Base-by-base conservation (phyloP, 2,113 vertebrate genomes). In the Bombycilla garrulus region DNA sequence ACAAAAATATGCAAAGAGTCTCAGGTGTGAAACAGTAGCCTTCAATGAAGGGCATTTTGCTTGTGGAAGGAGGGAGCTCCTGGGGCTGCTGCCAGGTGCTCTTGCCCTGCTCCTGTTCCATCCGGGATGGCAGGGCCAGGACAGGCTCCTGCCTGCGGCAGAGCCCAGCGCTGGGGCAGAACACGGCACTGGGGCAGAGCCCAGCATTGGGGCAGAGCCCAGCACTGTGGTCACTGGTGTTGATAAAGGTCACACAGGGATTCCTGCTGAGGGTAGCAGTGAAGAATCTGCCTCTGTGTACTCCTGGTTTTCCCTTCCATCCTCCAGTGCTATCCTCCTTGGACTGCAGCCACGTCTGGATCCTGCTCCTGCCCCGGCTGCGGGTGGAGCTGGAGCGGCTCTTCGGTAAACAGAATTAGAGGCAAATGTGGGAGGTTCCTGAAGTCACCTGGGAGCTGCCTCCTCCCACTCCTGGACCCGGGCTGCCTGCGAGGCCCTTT, bases 341-440 rank as follows among this genome's bases (percentile, higher is more conserved):
- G 0, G 25, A 1, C 2, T 2, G 48, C 36, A 6, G 47, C 58
- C 20, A 8, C 1, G 35, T 14, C 66, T 8, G 71, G 38, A 57
- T 89, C 69, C 90, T 81, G 86, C 81, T 84, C 15, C 65, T 67
- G 72, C 53, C 47, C 28, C 11, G 54, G 44, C 6, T 44, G 33
- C 86, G 91, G 94, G 95, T 88, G 94, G 94, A 70, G 57, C 70
- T 76, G 78, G 44, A 82, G 44, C 6, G 60, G 80, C 62, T 92
- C 81, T 33, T 56, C 3, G 58, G 50, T 86, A 80, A 76, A 53
- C 62, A 90, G 45, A 92, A 86, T 88, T 86, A 47, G 33, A 76
- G 60, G 6, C n/a, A 88, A 73, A 38, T 4, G 47, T 95, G 94
- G 95, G 96, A 94, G 94, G 96, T 81, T 73, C 86, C 44, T 94